Conservation (phyloP, 2,888 invertebrate genomes). For the Frankliniella intonsa region DNA sequence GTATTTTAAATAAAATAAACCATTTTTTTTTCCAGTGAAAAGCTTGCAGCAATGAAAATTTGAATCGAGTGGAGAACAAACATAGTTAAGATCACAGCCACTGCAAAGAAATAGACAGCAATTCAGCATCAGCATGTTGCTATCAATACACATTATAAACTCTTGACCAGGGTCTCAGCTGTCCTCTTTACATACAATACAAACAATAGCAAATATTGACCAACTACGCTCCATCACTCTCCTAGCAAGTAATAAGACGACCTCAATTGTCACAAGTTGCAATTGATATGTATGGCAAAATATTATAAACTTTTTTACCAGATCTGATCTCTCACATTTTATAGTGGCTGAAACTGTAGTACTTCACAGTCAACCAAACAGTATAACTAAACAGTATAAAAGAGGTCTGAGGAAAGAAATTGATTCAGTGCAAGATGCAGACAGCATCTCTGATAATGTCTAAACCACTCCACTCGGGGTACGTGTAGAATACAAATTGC, state of each 20-base stretch:
- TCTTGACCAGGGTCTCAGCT: not conserved
- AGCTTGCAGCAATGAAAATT: not conserved
- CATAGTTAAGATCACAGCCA: slow-evolving; percentile 11
- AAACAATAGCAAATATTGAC: not conserved
- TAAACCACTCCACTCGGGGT: not conserved
- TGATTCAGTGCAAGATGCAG: not conserved
- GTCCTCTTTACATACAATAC: not conserved
- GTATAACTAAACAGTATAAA: not conserved
- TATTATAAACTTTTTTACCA: not conserved
- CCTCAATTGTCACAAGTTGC: not conserved
- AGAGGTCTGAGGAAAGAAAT: not conserved
- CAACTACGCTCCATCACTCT: not conserved
- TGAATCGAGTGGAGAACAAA: not conserved
- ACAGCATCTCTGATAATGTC: not conserved
- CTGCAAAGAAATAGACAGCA: not conserved
- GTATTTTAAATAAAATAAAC: not conserved
- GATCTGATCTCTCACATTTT: not conserved
- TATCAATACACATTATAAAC: not conserved
- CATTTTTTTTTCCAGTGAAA: not conserved
- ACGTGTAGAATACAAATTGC: not conserved
- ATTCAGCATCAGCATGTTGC: not conserved
- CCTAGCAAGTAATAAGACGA: not conserved
- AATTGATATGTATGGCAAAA: not conserved
- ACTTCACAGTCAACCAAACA: not conserved
- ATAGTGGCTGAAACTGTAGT: not conserved